Evolutionary conservation across 2,888 invertebrate species (phyloP), one percentile per base, ranked within the genome.

Genomic region (Actias luna): DNA sequence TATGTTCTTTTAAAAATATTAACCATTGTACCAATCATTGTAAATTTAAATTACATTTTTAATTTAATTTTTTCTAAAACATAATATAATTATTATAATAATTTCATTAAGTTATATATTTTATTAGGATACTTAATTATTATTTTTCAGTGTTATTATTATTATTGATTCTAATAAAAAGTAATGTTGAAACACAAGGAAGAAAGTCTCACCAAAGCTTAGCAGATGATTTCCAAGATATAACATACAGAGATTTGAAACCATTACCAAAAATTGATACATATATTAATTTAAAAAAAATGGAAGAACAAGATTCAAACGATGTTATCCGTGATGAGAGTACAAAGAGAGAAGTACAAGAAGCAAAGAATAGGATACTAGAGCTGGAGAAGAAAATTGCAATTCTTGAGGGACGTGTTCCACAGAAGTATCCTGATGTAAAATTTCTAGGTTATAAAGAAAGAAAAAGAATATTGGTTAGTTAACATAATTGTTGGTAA

Each of bases 391-490:
- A 94, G 67, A 96, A 96, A 87, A 91, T 97, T 46, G 93, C 94
- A 60, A 92, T 94, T 61, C 83, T 97, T 58, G 97, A 97, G 82
- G 93, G 94, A 3, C 93, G 95, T 77, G 94, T 96, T 58, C 96
- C 96, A 1, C 97, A 97, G 75, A 96, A 95, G 71, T 98, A 96
- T 91, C 98, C 98, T 0, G 95, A 97, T 82, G 98, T 99, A 0
- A 96, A 96, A 82, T 98, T 98, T 83, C 93, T 98, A 18, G 98
- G 98, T 72, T 98, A 98, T 83, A 96, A 97, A 79, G 96, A 97
- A 71, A 94, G 99, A 63, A 99, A 98, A 84, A 94, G 99, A 70
- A 98, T 99, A 77, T 90, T 99, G 90, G 97, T 98, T 81, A 88
- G 91, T 77, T 18, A 39, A 14, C 31, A 35, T 8, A 1, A 62